Conservation (phyloP, 2,888 invertebrate species). For the Disparrhopalites patrizii region DNA sequence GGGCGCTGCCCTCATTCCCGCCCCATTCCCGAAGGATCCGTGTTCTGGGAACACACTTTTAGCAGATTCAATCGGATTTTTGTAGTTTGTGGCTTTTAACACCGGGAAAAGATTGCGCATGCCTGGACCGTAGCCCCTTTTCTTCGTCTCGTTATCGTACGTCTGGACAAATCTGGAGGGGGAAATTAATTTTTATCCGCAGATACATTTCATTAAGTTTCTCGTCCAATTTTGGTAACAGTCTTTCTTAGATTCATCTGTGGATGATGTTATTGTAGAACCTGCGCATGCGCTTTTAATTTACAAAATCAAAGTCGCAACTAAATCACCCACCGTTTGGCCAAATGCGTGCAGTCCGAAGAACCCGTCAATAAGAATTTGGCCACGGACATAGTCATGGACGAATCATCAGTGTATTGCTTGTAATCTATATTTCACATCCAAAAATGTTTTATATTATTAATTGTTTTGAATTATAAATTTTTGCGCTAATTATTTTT, state of each 20-base stretch:
- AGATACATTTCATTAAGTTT: no score
- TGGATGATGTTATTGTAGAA: no score
- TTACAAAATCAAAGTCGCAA: no score
- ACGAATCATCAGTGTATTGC: constrained; percentile 12
- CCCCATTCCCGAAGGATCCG: constrained; percentile 71
- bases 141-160: background rate
- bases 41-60: constrained; percentile 61
- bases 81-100: constrained; percentile 49
- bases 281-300: no score
- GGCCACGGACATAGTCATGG: background rate
- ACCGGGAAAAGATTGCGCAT: constrained; percentile 58
- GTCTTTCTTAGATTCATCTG: no score
- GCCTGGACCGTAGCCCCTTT: background rate
- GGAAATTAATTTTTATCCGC: no score
- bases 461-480: background rate
- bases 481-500: no score
- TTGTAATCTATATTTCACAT: background rate
- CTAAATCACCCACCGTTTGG: no score
- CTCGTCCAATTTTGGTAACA: no score
- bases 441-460: background rate
- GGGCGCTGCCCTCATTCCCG: constrained; percentile 67
- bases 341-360: no score
- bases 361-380: constrained; percentile 1
- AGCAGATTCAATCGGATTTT: background rate
- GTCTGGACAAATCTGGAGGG: background rate